Conservation (phyloP, 2,113 vertebrate genomes). For the Plecturocebus donacophilus region DNA sequence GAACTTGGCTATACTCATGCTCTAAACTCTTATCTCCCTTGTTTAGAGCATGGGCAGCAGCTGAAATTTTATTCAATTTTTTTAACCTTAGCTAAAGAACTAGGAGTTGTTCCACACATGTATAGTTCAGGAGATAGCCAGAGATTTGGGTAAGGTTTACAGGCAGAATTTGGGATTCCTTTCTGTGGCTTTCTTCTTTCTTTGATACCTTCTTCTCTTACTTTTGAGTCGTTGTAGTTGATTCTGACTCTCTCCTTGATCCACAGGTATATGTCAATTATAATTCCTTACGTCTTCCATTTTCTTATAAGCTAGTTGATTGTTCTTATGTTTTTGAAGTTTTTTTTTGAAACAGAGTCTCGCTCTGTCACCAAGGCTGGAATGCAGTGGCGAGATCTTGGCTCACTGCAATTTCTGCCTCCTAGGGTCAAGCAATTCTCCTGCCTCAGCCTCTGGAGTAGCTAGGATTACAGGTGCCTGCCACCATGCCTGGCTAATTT, state of each 20-base stretch:
- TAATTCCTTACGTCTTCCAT: neutral
- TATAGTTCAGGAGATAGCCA: neutral
- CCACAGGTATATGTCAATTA: neutral
- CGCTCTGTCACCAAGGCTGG: too few species aligned
- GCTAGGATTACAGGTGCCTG: too few species aligned
- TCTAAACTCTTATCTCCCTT: neutral
- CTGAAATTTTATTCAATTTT: neutral
- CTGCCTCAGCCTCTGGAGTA: too few species aligned
- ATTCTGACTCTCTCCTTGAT: neutral
- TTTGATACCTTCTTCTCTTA: neutral
- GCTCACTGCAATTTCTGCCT: too few species aligned
- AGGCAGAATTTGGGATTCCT: neutral
- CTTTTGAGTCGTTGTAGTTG: neutral
- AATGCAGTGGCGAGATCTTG: too few species aligned
- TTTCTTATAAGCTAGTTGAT: neutral
- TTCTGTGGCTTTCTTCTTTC: neutral
- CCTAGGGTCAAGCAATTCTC: too few species aligned
- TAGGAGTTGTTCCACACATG: neutral
- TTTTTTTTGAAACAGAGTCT: too few species aligned
- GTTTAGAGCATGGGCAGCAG: neutral
- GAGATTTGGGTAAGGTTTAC: neutral
- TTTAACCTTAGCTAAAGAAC: neutral
- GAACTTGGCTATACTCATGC: neutral
- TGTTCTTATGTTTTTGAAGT: constrained; percentile 32
- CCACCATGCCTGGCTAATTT: too few species aligned